Percentiles rank a stretch among this genome's conserved stretches.
phyloP scores from a whole-genome alignment of 2,888 invertebrate species.

The Salticus scenicus region DNA sequence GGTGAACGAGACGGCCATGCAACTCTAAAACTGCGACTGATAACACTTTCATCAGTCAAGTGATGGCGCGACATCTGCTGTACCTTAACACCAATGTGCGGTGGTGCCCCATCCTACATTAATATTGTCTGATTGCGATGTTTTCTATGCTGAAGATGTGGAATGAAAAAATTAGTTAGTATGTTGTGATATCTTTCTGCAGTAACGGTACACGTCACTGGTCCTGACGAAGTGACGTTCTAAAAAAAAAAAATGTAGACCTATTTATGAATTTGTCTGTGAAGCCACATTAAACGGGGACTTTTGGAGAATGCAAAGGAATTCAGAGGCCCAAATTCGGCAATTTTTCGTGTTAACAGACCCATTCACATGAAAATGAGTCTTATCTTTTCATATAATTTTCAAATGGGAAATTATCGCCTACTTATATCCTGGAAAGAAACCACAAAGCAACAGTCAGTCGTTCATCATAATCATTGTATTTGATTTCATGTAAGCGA shows the following conservation, averaged over 20 bases:
- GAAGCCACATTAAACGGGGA: too few relatives aligned
- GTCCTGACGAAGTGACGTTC: neutral
- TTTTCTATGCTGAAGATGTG: neutral
- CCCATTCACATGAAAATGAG: neutral
- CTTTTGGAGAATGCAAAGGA: too few relatives aligned
- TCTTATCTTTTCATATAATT: neutral
- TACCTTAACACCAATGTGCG: neutral
- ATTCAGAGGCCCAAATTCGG: neutral
- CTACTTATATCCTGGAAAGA: neutral
- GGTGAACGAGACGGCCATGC: too few relatives aligned
- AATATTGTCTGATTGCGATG: neutral
- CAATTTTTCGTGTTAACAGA: neutral
- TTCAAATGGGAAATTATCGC: neutral
- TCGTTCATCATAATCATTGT: neutral
- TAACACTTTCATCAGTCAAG: too few relatives aligned
- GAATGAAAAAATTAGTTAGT: neutral
- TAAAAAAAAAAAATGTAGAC: neutral
- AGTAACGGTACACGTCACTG: neutral
- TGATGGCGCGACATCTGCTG: neutral
- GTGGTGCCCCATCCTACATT: neutral
- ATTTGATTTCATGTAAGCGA: too few relatives aligned
- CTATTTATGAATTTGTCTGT: neutral
- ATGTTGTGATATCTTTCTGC: neutral
- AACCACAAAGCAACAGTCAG: neutral
- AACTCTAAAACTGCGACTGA: neutral